phyloP scores from a whole-genome alignment of 2,888 invertebrate genomes.

The Spisula solida region DNA sequence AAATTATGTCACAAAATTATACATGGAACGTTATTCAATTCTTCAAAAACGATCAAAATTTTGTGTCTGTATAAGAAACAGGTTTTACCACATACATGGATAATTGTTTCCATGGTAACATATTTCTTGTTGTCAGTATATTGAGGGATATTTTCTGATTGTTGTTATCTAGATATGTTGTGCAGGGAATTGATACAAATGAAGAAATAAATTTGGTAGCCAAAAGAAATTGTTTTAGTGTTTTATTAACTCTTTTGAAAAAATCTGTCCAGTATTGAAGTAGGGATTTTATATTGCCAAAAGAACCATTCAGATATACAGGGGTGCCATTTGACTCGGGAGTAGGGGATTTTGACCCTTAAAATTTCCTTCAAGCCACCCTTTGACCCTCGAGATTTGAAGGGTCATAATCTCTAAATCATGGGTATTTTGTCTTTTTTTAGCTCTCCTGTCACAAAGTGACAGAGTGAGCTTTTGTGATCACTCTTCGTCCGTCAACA shows the following conservation, averaged over 20 bases:
- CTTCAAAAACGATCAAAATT: not conserved
- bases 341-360: no score
- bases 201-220: slow-evolving; percentile 24
- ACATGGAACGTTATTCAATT: not conserved
- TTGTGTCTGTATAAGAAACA: not conserved
- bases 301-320: no score
- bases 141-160: slow-evolving; percentile 10
- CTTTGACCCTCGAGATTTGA: no score
- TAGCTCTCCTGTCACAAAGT: no score
- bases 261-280: no score
- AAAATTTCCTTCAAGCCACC: no score
- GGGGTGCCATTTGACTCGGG: no score
- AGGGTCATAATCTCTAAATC: no score
- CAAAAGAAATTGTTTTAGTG: not conserved
- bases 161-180: slow-evolving; percentile 16
- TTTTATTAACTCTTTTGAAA: not conserved
- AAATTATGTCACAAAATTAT: not conserved
- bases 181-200: slow-evolving; percentile 14
- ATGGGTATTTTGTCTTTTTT: no score
- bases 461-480: no score
- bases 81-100: not conserved
- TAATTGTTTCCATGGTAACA: not conserved
- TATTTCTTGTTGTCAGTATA: not conserved
- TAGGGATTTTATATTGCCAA: no score
- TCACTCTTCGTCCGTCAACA: no score